A percentile compares a stretch with the other conserved stretches of the same genome.
phyloP scores from a whole-genome alignment of 2,113 vertebrate genomes.

The Tachysurus fulvidraco region DNA sequence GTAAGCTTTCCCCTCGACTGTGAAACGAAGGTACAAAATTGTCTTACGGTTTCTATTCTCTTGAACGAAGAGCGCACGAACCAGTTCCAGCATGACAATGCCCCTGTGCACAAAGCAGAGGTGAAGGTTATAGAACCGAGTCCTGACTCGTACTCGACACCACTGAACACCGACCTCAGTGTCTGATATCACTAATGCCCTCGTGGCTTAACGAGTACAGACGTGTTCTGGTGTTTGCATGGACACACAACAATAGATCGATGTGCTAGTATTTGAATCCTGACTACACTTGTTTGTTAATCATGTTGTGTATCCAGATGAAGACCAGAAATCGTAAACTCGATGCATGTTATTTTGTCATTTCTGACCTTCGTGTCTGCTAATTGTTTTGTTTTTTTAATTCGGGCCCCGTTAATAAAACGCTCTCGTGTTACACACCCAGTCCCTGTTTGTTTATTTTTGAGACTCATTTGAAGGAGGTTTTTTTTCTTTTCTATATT shows the following conservation, averaged over 20 bases:
- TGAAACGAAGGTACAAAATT: neutral
- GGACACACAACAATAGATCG: neutral
- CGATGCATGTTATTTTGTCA: neutral
- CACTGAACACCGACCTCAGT: neutral
- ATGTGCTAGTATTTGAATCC: neutral
- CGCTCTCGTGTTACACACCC: neutral
- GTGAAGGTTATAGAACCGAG: neutral
- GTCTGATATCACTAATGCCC: neutral
- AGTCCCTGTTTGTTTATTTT: neutral
- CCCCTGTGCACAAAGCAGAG: neutral
- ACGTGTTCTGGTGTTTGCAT: neutral
- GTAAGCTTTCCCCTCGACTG: neutral
- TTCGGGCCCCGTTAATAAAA: no score
- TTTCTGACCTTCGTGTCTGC: neutral
- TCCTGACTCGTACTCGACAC: neutral
- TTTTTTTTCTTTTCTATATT: neutral
- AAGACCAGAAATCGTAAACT: neutral
- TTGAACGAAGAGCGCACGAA: neutral
- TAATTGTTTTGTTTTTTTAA: neutral
- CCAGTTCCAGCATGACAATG: neutral
- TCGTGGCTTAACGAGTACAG: neutral
- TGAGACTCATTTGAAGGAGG: no score
- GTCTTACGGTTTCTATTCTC: neutral
- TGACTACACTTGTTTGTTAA: neutral
- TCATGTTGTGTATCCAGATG: neutral